Percentiles rank a stretch among this genome's conserved stretches.
Evolutionary conservation across 2,888 invertebrate genomes (phyloP).

Genomic region (Drosophila melanocephala): DNA sequence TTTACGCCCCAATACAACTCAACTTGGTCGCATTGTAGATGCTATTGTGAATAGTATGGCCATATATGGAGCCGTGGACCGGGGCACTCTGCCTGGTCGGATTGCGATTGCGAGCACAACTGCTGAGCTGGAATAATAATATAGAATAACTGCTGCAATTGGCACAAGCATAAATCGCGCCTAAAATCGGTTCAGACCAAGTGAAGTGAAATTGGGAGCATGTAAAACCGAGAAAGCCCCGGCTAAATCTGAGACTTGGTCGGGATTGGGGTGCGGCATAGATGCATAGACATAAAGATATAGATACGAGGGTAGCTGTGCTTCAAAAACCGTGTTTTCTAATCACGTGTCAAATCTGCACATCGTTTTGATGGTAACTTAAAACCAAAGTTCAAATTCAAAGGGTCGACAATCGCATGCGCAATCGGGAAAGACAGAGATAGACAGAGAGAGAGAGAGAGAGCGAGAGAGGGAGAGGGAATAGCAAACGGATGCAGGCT

Average conservation of each 20-base stretch:
- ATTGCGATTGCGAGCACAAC: constrained; percentile 7
- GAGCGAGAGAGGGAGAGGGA: not conserved
- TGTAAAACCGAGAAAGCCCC: not conserved
- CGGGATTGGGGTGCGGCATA: not conserved
- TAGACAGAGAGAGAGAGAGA: not conserved
- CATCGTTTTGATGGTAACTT: constrained; percentile 79
- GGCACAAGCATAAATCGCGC: not conserved
- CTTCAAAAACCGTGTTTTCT: constrained; percentile 33
- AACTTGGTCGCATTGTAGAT: constrained; percentile 64
- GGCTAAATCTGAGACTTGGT: not conserved
- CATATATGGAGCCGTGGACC: constrained; percentile 30
- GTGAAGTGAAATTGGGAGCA: not conserved
- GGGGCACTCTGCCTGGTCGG: not conserved
- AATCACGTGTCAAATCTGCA: constrained; percentile 84
- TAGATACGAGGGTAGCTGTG: constrained; percentile 8
- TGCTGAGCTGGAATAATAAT: not conserved
- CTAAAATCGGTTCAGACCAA: not conserved
- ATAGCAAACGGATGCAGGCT: constrained; percentile 2
- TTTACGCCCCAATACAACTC: constrained; percentile 75
- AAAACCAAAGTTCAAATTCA: constrained; percentile 72
- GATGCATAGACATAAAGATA: not conserved
- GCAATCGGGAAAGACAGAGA: constrained; percentile 11
- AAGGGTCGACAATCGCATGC: constrained; percentile 38
- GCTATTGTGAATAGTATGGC: constrained; percentile 3
- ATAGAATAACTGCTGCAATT: not conserved